Evolutionary conservation across 2,888 invertebrate genomes (phyloP).

Genomic region (Tortrix viridana): DNA sequence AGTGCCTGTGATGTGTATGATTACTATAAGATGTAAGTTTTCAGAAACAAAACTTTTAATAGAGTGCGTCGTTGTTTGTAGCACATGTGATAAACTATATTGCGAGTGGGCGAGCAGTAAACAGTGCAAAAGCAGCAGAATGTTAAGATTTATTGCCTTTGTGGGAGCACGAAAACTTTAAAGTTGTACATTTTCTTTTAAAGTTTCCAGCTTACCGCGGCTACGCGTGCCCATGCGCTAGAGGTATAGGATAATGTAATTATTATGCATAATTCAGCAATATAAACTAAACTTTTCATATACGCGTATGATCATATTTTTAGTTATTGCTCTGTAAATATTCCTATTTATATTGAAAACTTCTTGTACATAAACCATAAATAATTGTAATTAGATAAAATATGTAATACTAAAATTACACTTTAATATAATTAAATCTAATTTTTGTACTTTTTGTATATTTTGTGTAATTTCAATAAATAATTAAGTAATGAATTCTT

Average conservation of each 20-base stretch:
- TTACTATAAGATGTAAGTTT: constrained; percentile 55
- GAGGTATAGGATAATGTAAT: constrained; percentile 15
- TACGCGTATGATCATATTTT: constrained; percentile 50
- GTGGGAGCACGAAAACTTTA: constrained; percentile 71
- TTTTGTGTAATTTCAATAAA: constrained; percentile 44
- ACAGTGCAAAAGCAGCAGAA: constrained; percentile 65
- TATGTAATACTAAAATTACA: constrained; percentile 27
- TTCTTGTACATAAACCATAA: constrained; percentile 58
- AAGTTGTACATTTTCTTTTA: constrained; percentile 64
- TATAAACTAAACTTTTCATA: constrained; percentile 53
- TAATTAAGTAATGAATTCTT: constrained; percentile 18
- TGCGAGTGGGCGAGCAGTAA: constrained; percentile 69
- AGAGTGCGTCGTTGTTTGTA: constrained; percentile 62
- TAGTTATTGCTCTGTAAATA: constrained; percentile 71
- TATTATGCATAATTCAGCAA: constrained; percentile 19
- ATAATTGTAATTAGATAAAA: constrained; percentile 44
- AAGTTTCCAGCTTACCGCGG: constrained; percentile 57
- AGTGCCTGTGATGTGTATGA: constrained; percentile 62
- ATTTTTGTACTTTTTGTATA: constrained; percentile 56
- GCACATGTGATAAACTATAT: constrained; percentile 72
- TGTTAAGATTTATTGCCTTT: constrained; percentile 69
- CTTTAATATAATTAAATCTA: constrained; percentile 41
- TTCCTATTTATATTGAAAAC: constrained; percentile 66
- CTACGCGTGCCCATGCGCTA: constrained; percentile 5
- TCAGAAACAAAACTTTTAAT: constrained; percentile 58